phyloP scores from a whole-genome alignment of 2,113 vertebrate species.

The Centropus bengalensis region DNA sequence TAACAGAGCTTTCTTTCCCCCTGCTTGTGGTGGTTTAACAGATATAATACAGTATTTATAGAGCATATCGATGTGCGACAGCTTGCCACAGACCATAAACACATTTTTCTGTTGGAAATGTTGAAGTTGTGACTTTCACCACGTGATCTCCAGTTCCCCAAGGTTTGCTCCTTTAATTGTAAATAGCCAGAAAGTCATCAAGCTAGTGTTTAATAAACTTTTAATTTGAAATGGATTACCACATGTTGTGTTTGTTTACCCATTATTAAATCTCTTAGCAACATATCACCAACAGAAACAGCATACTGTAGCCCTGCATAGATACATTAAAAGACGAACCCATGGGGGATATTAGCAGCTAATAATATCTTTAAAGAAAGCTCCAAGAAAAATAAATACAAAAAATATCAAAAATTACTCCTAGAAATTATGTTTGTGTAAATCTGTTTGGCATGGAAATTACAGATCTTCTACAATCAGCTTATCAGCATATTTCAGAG shows the following conservation, averaged over 20 bases:
- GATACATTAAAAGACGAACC: conserved; percentile 81
- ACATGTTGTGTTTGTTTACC: conserved; percentile 87
- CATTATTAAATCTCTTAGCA: conserved; percentile 86
- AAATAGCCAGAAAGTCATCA: conserved; percentile 85
- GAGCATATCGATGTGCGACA: conserved; percentile 53
- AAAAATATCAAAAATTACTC: conserved; percentile 53
- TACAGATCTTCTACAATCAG: not conserved
- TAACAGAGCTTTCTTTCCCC: not conserved
- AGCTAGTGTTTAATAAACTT: conserved; percentile 86
- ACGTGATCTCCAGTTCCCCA: conserved; percentile 72
- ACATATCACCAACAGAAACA: conserved; percentile 79
- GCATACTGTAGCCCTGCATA: conserved; percentile 71
- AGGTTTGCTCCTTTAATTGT: conserved; percentile 80
- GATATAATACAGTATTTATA: conserved; percentile 56
- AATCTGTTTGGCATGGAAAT: conserved; percentile 1
- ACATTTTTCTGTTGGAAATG: conserved; percentile 75
- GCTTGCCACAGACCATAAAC: conserved; percentile 74
- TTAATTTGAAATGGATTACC: conserved; percentile 88
- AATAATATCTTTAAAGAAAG: conserved; percentile 75
- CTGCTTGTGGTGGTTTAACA: conserved; percentile 12
- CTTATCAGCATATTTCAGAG: conserved; percentile 2
- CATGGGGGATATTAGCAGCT: conserved; percentile 78
- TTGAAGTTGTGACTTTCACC: conserved; percentile 66
- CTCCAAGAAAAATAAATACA: conserved; percentile 74
- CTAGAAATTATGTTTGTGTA: conserved; percentile 18